Base-by-base conservation (phyloP, 2,113 vertebrate genomes). In the Halcyon malimbica region DNA sequence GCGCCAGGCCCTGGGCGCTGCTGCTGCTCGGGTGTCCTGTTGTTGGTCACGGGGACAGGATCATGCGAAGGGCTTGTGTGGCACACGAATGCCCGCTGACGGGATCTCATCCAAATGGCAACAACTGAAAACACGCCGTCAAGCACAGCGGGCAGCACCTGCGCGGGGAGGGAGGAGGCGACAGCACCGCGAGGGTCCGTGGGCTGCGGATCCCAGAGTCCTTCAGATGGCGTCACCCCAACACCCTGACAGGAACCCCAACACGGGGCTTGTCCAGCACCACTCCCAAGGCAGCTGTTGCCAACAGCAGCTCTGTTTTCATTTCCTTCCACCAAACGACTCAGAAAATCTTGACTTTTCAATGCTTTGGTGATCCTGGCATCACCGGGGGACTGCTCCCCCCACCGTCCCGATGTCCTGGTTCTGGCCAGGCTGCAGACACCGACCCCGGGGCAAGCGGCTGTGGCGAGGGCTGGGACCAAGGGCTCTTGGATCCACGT, bases 111-210 rank as follows among this genome's bases (percentile, higher is more conserved):
- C 42, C 87, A 10, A 46, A 28, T 0, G 1, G 48, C 60, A n/a
- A 17, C 77, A 37, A 13, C 2, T 2, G 50, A 15, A 25, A 12
- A 60, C 62, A 35, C 2, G 5, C 44, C 37, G 13, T 50, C 6
- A 11, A 33, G 50, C 50, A 14, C 50, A 25, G 87, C 21, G 17
- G 88, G 78, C 68, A 83, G 84, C 73, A 73, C 90, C 74, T 74
- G 95, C 7, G 9, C 14, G 19, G 64, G 73, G 37, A 48, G 39
- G 63, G 75, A 17, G 68, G 50, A 23, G 76, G 56, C 5, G 11
- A 33, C 13, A 6, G 69, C 53, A 16, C 41, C 2, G 6, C 1
- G 6, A 2, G 42, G 70, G n/a, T 15, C 82, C 6, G 0, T 0
- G 51, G 56, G 63, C 87, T 33, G n/a, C 0, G 3, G 67, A n/a